Base-by-base conservation (phyloP, 2,113 vertebrate species). In the Perca flavescens region DNA sequence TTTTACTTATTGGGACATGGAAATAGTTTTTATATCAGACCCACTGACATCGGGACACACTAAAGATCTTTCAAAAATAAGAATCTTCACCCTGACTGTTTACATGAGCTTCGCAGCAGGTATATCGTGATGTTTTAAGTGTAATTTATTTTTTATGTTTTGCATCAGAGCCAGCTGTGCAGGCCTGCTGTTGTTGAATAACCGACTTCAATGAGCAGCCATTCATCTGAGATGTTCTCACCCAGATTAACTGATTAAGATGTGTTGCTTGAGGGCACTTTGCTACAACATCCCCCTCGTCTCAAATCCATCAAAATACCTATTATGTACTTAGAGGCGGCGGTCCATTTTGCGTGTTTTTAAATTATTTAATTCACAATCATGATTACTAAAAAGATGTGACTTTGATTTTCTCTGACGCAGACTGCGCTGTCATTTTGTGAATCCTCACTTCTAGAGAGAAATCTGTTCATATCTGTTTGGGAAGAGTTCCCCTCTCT, bases 251-350 rank as follows among this genome's bases (percentile, higher is more conserved):
- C 43, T 34, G 34, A 34, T 34, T 34, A 34, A 74, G 61, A 62
- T 73, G 77, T 67, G 31, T 34, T 10, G 15, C 68, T 57, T 63
- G 1, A 69, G 63, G 63, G 28, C 61, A 25, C 28, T 16, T 53
- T 40, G 53, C 25, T 14, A n/a, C 11, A 57, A 28, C 50, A 17
- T 19, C 53, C 11, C 46, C 52, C 25, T 81, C 68, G 2, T 15
- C 36, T 74, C 34, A 25, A 2, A 43, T 58, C 28, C n/a, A 6
- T 61, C 54, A 61, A 34, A 58, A 69, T 14, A 53, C 4, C 53
- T 21, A 5, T 67, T 6, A n/a, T 63, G 25, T 16, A 2, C 16
- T 72, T 16, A 0, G 25, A 72, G 16, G 50, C 40, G 7, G 16
- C 5, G 25, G 22, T 1, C 25, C n/a, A 0, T 71, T 69, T 69